A percentile compares a stretch with the other conserved stretches of the same genome.
These are phyloP conservation scores for Porites australiensis DNA, from an alignment of 64 coral and sea anemone species.

Conservation along the genomic window DNA sequence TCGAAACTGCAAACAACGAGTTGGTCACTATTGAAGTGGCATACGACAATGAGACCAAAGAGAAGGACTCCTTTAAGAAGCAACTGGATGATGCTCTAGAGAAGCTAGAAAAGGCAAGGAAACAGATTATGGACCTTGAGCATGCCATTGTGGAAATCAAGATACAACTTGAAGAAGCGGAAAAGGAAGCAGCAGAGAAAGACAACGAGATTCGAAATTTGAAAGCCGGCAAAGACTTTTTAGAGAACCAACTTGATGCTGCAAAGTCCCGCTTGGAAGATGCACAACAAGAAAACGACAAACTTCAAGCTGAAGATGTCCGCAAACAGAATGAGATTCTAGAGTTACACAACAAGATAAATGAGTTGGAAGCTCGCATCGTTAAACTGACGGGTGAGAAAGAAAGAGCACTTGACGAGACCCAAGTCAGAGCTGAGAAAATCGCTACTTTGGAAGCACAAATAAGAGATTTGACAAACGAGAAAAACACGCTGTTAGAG, in stretches of 20 bases:
- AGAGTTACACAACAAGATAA: constrained; percentile 13
- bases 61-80: constrained; percentile 42
- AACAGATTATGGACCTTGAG: constrained; percentile 66
- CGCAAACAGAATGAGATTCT: constrained; percentile 64
- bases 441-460: constrained; percentile 53
- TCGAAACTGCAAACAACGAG: constrained; percentile 30
- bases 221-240: constrained; percentile 52
- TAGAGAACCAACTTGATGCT: constrained; percentile 45
- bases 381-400: constrained; percentile 42
- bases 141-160: constrained; percentile 36
- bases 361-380: constrained; percentile 47
- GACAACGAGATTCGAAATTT: constrained; percentile 50
- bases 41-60: constrained; percentile 60
- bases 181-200: constrained; percentile 66
- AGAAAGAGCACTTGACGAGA: constrained; percentile 49
- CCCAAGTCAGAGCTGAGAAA: constrained; percentile 2
- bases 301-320: constrained; percentile 34
- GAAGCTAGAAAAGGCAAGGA: constrained; percentile 44
- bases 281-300: constrained; percentile 47
- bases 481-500: constrained; percentile 17
- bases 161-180: constrained; percentile 76
- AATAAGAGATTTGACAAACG: constrained; percentile 30
- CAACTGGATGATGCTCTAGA: constrained; percentile 58
- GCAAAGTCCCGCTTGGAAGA: background rate
- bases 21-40: constrained; percentile 70